Evolutionary conservation across 2,797 vertebrate genomes (phyloP).

Genomic region (Spinus pinus): DNA sequence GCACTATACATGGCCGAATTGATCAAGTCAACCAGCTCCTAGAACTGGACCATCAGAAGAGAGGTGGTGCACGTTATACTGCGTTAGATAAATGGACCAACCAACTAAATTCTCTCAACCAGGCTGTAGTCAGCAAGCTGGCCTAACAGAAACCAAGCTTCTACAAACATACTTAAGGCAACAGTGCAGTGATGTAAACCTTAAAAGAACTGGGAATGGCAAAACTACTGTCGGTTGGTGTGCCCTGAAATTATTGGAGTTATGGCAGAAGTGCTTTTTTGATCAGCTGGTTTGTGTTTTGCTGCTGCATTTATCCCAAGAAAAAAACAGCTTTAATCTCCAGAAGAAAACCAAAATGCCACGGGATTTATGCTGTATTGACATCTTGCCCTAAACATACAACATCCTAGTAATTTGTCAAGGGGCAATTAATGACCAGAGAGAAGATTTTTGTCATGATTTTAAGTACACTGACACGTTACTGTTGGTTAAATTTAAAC

Average conservation of each 20-base stretch:
- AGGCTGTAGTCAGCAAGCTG: slow-evolving; percentile 97
- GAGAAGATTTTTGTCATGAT: slow-evolving; percentile 82
- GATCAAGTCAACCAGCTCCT: slow-evolving; percentile 99
- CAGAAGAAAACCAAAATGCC: slow-evolving; percentile 85
- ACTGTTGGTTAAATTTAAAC: slow-evolving; percentile 83
- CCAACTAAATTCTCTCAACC: slow-evolving; percentile 98
- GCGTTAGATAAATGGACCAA: slow-evolving; percentile 99
- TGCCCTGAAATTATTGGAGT: slow-evolving; percentile 83
- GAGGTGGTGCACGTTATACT: slow-evolving; percentile 96
- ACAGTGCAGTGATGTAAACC: slow-evolving; percentile 82
- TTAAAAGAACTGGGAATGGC: slow-evolving; percentile 85
- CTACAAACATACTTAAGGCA: slow-evolving; percentile 77
- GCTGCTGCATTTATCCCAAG: slow-evolving; percentile 88
- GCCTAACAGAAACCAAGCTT: slow-evolving; percentile 87
- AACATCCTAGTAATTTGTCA: slow-evolving; percentile 80
- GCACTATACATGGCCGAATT: slow-evolving; percentile 98
- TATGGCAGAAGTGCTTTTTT: slow-evolving; percentile 85
- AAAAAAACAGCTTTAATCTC: slow-evolving; percentile 88
- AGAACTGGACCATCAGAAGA: slow-evolving; percentile 99
- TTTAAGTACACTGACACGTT: slow-evolving; percentile 85
- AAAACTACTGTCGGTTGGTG: slow-evolving; percentile 83
- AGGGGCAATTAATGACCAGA: slow-evolving; percentile 78
- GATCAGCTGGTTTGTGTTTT: slow-evolving; percentile 89
- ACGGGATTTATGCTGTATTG: slow-evolving; percentile 83
- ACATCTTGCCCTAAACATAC: slow-evolving; percentile 80